Conservation (phyloP, 2,888 invertebrate genomes). For the Drosophila anomelani region DNA sequence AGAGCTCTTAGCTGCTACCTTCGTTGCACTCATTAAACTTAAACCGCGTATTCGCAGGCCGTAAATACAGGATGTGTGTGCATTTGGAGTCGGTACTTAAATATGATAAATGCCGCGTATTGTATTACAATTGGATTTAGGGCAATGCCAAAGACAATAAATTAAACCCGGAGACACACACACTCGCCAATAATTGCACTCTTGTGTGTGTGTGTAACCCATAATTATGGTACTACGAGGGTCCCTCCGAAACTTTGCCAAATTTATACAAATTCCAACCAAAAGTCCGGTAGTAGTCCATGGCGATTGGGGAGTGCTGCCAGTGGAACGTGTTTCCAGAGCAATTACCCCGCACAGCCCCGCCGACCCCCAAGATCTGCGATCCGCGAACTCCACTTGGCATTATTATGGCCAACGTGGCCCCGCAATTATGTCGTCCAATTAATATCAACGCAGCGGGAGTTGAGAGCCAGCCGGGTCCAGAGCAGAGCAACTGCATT, state of each 20-base stretch:
- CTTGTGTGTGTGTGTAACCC: slow-evolving; percentile 55
- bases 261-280: slow-evolving; percentile 76
- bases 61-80: slow-evolving; percentile 72
- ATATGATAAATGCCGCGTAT: slow-evolving; percentile 76
- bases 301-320: slow-evolving; percentile 42
- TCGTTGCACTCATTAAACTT: slow-evolving; percentile 62
- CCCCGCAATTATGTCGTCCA: slow-evolving; percentile 84
- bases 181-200: slow-evolving; percentile 66
- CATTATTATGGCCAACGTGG: slow-evolving; percentile 83
- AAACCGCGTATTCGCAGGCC: slow-evolving; percentile 76
- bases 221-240: slow-evolving; percentile 39
- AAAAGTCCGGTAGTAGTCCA: slow-evolving; percentile 50
- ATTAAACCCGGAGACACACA: slow-evolving; percentile 62
- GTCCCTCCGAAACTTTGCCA: slow-evolving; percentile 56
- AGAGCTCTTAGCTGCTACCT: slow-evolving; percentile 1
- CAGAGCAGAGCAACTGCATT: slow-evolving; percentile 39
- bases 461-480: slow-evolving; percentile 48
- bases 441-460: slow-evolving; percentile 83
- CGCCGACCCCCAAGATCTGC: not conserved
- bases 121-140: slow-evolving; percentile 76
- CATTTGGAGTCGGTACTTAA: slow-evolving; percentile 65
- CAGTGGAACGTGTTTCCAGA: slow-evolving; percentile 77
- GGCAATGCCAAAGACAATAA: slow-evolving; percentile 73
- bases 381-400: slow-evolving; percentile 25
- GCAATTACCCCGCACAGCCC: slow-evolving; percentile 68